A percentile compares a stretch with the other conserved stretches of the same genome.
Conservation (phyloP, 1,140 invertebrate species). For the Aphaenogaster ashmeadi region DNA sequence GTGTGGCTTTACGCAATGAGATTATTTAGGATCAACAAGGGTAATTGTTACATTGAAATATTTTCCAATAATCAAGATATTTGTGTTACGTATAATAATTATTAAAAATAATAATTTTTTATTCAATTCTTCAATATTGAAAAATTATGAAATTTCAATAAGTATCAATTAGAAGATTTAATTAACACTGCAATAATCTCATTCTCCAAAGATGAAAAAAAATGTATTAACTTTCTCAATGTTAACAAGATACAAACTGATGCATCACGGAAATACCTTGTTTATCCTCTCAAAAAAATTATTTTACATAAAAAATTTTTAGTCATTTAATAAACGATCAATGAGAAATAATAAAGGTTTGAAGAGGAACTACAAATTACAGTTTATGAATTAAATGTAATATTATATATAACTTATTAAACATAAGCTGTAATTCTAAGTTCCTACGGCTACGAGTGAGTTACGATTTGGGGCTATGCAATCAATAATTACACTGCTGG, state of each 20-base stretch:
- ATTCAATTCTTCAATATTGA: neutral
- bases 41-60: neutral
- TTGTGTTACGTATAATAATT: neutral
- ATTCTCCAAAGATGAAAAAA: neutral
- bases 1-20: slow-evolving; percentile 16
- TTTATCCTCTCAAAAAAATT: neutral
- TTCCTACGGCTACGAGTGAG: neutral
- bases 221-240: neutral
- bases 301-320: slow-evolving; percentile 9
- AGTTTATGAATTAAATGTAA: slow-evolving; percentile 14
- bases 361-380: neutral
- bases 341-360: slow-evolving; percentile 3
- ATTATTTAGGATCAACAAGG: slow-evolving; percentile 12
- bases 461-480: slow-evolving; percentile 3
- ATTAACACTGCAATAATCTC: neutral
- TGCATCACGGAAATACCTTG: neutral
- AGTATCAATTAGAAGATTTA: slow-evolving; percentile 2
- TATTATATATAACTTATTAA: slow-evolving; percentile 1
- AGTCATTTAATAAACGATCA: neutral
- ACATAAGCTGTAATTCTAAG: neutral
- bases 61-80: neutral
- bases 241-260: neutral
- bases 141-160: neutral
- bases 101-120: slow-evolving; percentile 6
- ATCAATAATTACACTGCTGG: slow-evolving; percentile 30